Percentiles rank a stretch among this genome's conserved stretches.
These are phyloP conservation scores for Teleogryllus oceanicus DNA, from an alignment of 2,888 invertebrate genomes.

Conservation along the genomic window DNA sequence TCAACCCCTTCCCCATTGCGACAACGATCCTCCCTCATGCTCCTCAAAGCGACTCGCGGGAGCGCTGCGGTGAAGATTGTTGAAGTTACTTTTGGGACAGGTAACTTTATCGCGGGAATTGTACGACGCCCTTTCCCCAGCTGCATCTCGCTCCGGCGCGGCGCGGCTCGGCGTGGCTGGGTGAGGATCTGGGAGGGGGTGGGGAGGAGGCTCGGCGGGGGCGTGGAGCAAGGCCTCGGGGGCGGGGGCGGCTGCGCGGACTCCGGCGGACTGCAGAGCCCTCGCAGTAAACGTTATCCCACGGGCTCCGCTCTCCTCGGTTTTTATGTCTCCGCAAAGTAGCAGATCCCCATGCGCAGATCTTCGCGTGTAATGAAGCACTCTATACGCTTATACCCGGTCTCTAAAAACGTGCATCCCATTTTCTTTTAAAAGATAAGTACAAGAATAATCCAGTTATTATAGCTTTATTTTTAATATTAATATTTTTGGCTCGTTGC, in stretches of 20 bases:
- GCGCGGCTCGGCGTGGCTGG: too few relatives aligned
- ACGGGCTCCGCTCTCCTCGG: constrained; percentile 18
- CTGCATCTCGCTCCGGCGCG: background rate
- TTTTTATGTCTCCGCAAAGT: constrained; percentile 18
- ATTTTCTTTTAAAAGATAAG: constrained; percentile 18
- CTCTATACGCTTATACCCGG: constrained; percentile 18
- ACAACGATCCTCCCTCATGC: background rate
- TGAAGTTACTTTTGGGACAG: background rate
- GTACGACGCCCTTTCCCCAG: background rate
- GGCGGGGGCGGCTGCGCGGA: background rate
- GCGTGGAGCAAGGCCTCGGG: background rate
- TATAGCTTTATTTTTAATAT: constrained; percentile 3
- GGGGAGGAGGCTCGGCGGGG: too few relatives aligned
- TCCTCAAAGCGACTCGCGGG: background rate
- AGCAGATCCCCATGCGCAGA: constrained; percentile 18
- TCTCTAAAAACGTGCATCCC: constrained; percentile 5
- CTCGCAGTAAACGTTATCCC: constrained; percentile 18
- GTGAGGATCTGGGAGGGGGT: too few relatives aligned
- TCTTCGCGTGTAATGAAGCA: constrained; percentile 18
- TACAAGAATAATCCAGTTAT: constrained; percentile 10
- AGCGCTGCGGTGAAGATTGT: too few relatives aligned
- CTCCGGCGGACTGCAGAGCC: background rate
- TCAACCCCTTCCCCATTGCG: background rate
- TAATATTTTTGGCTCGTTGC: background rate
- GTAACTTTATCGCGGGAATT: background rate